Base-by-base conservation (phyloP, 2,888 invertebrate genomes). In the Brachylomia viminalis region DNA sequence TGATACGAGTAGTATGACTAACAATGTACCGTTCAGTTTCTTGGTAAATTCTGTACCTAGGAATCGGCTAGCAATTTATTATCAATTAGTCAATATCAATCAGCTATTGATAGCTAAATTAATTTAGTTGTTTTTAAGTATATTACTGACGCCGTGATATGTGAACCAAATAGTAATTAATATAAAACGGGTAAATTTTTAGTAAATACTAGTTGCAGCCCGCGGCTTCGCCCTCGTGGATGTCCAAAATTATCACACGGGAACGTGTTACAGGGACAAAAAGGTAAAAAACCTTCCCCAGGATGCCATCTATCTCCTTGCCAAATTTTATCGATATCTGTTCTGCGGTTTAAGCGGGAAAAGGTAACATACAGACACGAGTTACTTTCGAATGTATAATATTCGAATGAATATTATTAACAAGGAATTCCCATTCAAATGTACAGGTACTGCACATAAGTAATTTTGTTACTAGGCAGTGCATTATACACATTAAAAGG, bases 1-100 rank as follows among this genome's bases (percentile, higher is more conserved):
- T 42, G 72, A 54, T 84, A n/a, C n/a, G n/a, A n/a, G n/a, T n/a
- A 75, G 72, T 45, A 75, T 84, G 82, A 84, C 85, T 87, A 84
- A 87, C 52, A 45, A 15, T 33, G 33, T 75, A 75, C 72, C 72
- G 72, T 84, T 79, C 56, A 23, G 47, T 66, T 58, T 47, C 54
- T 69, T 68, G 74, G 71, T 82, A 73, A 54, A 71, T 74, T 54
- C 27, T 49, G 70, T 45, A 72, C 30, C 62, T 75, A 75, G 59
- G 47, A 72, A 65, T 72, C 49, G 58, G 52, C 69, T n/a, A 59
- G 75, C 42, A 72, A 84, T 86, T 83, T 86, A 83, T 78, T 86
- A 82, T 73, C 83, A n/a, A n/a, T n/a, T n/a, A n/a, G n/a, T n/a
- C n/a, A n/a, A n/a, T n/a, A n/a, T n/a, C n/a, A n/a, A n/a, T n/a